Conservation (phyloP, 2,113 vertebrate genomes). For the Chaenocephalus aceratus region DNA sequence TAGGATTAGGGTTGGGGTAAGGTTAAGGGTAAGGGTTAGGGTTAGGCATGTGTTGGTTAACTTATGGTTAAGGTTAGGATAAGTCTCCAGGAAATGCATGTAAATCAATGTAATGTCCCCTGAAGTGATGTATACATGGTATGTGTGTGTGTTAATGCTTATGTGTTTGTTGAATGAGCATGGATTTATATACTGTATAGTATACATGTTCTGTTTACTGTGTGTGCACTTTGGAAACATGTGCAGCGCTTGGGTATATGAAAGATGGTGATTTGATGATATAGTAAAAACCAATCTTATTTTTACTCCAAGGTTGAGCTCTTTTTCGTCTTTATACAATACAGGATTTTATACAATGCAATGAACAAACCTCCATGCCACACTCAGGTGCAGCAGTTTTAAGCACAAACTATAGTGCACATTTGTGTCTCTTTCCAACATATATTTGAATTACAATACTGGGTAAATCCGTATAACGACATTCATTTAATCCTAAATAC, state of each 20-base stretch:
- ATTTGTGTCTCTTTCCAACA: background rate
- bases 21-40: too few species aligned
- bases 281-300: background rate
- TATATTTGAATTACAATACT: background rate
- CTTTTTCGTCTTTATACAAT: background rate
- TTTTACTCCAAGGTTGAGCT: background rate
- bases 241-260: background rate
- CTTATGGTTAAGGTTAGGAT: too few species aligned
- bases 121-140: too few species aligned
- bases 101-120: too few species aligned
- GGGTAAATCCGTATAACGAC: background rate
- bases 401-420: background rate
- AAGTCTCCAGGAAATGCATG: too few species aligned
- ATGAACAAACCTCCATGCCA: background rate
- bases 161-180: conserved; percentile 7
- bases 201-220: background rate
- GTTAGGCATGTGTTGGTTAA: too few species aligned
- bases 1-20: too few species aligned
- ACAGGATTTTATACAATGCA: conserved; percentile 8
- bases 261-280: conserved; percentile 6
- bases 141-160: background rate
- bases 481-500: background rate
- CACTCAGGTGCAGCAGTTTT: background rate
- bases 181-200: background rate
- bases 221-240: background rate